These are phyloP conservation scores for Philhelius pedissequus DNA, from an alignment of 2,888 invertebrate species.

Conservation along the genomic window DNA sequence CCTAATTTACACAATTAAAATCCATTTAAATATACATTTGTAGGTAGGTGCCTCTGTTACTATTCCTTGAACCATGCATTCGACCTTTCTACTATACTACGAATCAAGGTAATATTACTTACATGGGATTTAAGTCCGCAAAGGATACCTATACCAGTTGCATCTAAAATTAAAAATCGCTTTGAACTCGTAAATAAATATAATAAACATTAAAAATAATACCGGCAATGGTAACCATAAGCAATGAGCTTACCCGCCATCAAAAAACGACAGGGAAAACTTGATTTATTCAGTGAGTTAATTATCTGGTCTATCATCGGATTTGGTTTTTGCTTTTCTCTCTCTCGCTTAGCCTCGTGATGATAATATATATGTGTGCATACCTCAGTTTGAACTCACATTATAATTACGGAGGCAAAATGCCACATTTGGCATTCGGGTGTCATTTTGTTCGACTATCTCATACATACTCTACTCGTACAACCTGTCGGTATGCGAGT, in stretches of 20 bases:
- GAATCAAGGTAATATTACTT: no score
- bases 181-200: no score
- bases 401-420: constrained; percentile 45
- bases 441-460: constrained; percentile 45
- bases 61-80: no score
- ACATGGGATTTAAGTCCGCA: no score
- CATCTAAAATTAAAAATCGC: no score
- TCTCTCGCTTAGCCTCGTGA: not conserved
- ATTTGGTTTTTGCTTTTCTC: constrained; percentile 15
- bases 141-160: no score
- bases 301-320: constrained; percentile 57
- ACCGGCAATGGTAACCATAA: not conserved
- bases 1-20: no score
- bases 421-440: constrained; percentile 54
- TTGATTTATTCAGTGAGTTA: constrained; percentile 56
- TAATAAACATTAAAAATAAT: not conserved
- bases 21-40: no score
- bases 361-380: not conserved
- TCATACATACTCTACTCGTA: constrained; percentile 12
- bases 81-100: no score
- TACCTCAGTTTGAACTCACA: constrained; percentile 27
- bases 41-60: no score
- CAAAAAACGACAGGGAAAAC: not conserved
- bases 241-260: not conserved
- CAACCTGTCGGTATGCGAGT: not conserved